Base-by-base conservation (phyloP, 2,888 invertebrate species). In the Cataglyphis livida region DNA sequence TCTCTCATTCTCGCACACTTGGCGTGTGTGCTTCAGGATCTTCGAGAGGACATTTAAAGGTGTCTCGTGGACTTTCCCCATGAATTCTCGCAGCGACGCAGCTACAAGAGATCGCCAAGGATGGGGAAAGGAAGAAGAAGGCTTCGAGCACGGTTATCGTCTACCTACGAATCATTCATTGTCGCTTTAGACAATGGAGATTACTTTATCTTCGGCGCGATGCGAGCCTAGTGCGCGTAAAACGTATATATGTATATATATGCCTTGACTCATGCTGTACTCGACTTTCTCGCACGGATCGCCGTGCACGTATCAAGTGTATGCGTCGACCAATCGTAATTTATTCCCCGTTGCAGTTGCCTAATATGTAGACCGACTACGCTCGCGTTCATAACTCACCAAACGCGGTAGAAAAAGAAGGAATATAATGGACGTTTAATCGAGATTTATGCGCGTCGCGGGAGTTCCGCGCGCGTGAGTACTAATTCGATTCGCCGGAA, bases 251-350 rank as follows among this genome's bases (percentile, higher is more conserved):
- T 25, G 38, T 41, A n/a, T 21, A 57, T 41, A n/a, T 21, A 57
- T 44, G 71, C 44, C 78, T 59, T 18, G 21, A 59, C 25, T 70
- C 48, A 44, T 35, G n/a, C 5, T 44, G 41, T 25, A 54, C 71
- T 32, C 6, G 44, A 85, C 88, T 90, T 90, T 89, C 91, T 83
- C 89, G 87, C 38, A 73, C 70, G 84, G 84, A 86, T 85, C 64
- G 87, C 88, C 87, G 84, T 86, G 73, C 88, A 88, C 84, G 75
- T 35, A 44, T 70, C 32, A 48, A 70, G 75, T 82, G 78, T 76
- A 81, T 86, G 85, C 88, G 82, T 91, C 91, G 85, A 87, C 90
- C 90, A 91, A 92, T 91, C 90, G 89, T 90, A 90, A 91, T 91
- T 92, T 92, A 92, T 91, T 91, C 85, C 84, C 86, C 74, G 90